Conservation (phyloP, 2,888 invertebrate species). For the Bibio marci region DNA sequence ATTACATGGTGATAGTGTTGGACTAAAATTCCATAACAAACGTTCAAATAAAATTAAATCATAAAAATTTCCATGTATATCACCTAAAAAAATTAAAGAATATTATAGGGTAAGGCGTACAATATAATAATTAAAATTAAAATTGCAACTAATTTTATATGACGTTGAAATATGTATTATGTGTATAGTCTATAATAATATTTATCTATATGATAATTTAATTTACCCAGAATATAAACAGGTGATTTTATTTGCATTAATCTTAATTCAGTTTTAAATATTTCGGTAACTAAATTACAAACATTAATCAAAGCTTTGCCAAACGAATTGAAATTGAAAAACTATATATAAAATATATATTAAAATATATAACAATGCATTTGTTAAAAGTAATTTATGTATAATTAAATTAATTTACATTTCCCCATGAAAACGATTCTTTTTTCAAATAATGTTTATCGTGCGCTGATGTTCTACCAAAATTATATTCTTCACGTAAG, state of each 20-base stretch:
- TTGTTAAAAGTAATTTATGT: too few species aligned
- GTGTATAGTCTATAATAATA: too few species aligned
- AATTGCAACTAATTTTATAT: too few species aligned
- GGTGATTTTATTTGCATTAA: constrained; percentile 36
- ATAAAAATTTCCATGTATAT: constrained; percentile 55
- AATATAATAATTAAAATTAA: too few species aligned
- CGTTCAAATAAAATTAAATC: constrained; percentile 52
- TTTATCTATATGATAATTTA: too few species aligned
- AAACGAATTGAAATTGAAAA: too few species aligned
- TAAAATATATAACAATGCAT: too few species aligned
- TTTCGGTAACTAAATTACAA: constrained; percentile 31
- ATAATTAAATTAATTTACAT: constrained; percentile 4
- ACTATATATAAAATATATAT: too few species aligned
- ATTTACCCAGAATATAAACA: constrained; percentile 18
- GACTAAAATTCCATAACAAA: constrained; percentile 50
- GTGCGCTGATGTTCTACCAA: constrained; percentile 12
- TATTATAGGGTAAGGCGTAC: too few species aligned
- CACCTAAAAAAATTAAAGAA: constrained; percentile 34
- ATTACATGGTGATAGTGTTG: constrained; percentile 41
- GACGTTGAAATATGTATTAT: too few species aligned
- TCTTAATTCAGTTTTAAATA: constrained; percentile 33
- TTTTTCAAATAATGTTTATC: not conserved
- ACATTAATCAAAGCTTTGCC: constrained; percentile 34
- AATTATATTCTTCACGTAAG: too few species aligned
- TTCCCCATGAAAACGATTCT: not conserved